These are phyloP conservation scores for Halocynthia aurantium DNA, from an alignment of 23 tunicate genomes.

Conservation along the genomic window DNA sequence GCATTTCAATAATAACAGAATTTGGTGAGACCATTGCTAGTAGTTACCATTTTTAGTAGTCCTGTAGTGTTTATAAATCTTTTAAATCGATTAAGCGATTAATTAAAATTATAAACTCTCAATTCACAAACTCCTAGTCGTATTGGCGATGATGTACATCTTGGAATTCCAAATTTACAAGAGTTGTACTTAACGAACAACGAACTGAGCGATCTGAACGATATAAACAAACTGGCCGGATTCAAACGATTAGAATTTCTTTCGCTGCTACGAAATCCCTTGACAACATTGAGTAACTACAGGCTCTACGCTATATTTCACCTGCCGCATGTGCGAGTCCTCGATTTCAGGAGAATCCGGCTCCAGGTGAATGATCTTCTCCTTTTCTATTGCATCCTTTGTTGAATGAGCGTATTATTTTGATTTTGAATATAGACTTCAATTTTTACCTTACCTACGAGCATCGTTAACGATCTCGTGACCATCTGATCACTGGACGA, in stretches of 20 bases:
- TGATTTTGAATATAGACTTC: no score
- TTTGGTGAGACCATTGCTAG: slow-evolving; percentile 33
- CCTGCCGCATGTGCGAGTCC: slow-evolving; percentile 66
- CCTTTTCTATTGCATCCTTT: no score
- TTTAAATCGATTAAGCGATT: not conserved
- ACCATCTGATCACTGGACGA: no score
- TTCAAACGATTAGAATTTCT: slow-evolving; percentile 74
- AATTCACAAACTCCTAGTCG: slow-evolving; percentile 22
- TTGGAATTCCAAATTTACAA: slow-evolving; percentile 59
- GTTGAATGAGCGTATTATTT: no score
- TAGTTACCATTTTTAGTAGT: not conserved
- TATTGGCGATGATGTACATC: slow-evolving; percentile 51
- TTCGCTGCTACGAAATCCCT: slow-evolving; percentile 72
- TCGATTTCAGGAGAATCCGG: slow-evolving; percentile 70
- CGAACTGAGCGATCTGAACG: slow-evolving; percentile 67
- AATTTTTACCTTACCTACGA: no score
- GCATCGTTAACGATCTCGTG: no score
- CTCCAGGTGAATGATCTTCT: slow-evolving; percentile 27
- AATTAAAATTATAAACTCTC: not conserved
- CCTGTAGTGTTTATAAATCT: not conserved
- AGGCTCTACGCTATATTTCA: slow-evolving; percentile 61
- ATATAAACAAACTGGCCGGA: slow-evolving; percentile 50
- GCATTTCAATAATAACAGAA: slow-evolving; percentile 89
- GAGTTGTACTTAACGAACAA: slow-evolving; percentile 84
- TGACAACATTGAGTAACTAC: slow-evolving; percentile 52